phyloP scores from a whole-genome alignment of 64 coral and sea anemone genomes.

The Catalaphyllia jardinei region DNA sequence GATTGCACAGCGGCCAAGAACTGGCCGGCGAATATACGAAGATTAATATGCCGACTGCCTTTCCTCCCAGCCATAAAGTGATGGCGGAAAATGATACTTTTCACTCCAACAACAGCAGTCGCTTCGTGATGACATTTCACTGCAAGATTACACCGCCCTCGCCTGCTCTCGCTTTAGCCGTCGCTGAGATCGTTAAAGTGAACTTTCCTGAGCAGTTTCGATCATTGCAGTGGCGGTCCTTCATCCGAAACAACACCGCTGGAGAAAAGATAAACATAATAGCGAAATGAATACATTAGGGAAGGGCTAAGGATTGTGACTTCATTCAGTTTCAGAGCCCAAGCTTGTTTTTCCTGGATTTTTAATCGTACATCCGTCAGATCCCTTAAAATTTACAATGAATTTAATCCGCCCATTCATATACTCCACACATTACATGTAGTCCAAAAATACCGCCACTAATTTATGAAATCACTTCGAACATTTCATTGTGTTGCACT shows the following conservation, averaged over 20 bases:
- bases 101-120: neutral
- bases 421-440: conserved; percentile 14
- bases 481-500: neutral
- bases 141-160: neutral
- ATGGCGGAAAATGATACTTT: conserved; percentile 24
- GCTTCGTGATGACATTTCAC: conserved; percentile 8
- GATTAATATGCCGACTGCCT: conserved; percentile 51
- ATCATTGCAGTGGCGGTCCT: neutral
- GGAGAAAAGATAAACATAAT: conserved; percentile 10
- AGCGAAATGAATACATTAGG: neutral
- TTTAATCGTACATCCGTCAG: conserved; percentile 7
- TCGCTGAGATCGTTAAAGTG: neutral
- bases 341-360: conserved; percentile 9
- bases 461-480: neutral
- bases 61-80: conserved; percentile 31
- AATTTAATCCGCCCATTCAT: conserved; percentile 18
- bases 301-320: neutral
- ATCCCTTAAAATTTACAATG: conserved; percentile 16
- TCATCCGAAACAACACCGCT: neutral
- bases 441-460: conserved; percentile 7
- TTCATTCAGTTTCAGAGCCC: conserved; percentile 3
- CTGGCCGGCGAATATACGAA: conserved; percentile 91
- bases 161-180: neutral
- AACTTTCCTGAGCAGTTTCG: neutral
- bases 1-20: conserved; percentile 83